Evolutionary conservation across 30 jellyfish, hydroid and myxozoan genomes (phyloP), one percentile per base, ranked within the genome.

Genomic region (Pelagia noctiluca): DNA sequence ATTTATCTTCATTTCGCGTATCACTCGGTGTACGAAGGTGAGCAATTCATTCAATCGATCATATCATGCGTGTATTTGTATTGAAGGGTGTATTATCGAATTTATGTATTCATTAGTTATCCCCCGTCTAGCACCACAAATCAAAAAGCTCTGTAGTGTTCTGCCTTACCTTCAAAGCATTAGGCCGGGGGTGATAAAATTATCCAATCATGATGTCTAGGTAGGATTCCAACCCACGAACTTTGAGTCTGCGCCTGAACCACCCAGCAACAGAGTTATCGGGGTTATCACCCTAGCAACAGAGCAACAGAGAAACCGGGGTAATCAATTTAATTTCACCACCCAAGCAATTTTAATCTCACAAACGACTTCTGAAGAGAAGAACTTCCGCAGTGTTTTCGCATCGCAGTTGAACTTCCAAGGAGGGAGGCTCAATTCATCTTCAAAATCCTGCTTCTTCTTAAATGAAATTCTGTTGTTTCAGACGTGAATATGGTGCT

Each of bases 11-110:
- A 93, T 42, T 93, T 78, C 61, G 98, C 98, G 0, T 93, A 86
- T 75, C 98, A 93, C 65, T 62, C 97, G 1, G 95, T 88, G 3
- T 86, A 86, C 26, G 90, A 93, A 86, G 98, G 98, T 93, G 60
- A 1, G 79, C 57, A 36, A 31, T 10, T 42, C 8, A 10, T 60
- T 16, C 57, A 42, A 5, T 16, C 12, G 12, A 42, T 42, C 16
- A 8, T 42, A 8, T 16, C 8, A 42, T n/a, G n/a, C n/a, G 57
- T 42, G 57, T 42, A 42, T 42, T 16, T 16, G 8, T 42, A 5
- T 16, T 16, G 16, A 42, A 42, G 12, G 8, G 8, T 8, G 16
- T 42, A 16, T 16, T 42, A 8, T 42, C 12, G 12, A 42, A 42
- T 42, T 42, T 42, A 5, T 42, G 57, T 5, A 16, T 42, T 42